phyloP scores from a whole-genome alignment of 2,888 invertebrate species.

The Saturnia japonica region DNA sequence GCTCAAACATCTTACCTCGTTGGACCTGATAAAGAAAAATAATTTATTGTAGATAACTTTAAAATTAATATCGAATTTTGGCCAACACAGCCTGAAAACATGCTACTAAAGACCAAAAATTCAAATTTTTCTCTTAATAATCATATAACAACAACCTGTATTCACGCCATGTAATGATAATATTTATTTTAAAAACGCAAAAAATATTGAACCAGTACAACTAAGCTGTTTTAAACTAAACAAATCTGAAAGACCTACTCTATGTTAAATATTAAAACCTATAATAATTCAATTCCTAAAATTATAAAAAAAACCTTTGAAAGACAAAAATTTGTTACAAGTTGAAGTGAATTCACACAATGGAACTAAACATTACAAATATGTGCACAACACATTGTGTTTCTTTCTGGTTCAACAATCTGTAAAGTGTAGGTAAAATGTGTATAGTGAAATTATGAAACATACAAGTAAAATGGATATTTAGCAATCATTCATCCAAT shows the following conservation, averaged over 20 bases:
- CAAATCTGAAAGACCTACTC: background rate
- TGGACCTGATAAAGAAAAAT: conserved; percentile 71
- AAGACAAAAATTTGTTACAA: background rate
- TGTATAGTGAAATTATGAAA: conserved; percentile 2
- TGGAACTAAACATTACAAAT: background rate
- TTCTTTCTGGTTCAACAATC: background rate
- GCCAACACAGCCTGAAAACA: conserved; percentile 21
- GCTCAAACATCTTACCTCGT: conserved; percentile 71
- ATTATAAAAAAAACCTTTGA: background rate
- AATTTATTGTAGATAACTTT: conserved; percentile 40
- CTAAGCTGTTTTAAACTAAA: background rate
- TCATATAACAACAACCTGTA: background rate
- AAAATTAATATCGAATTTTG: conserved; percentile 41
- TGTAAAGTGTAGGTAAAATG: background rate
- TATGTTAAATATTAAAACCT: conserved; percentile 5
- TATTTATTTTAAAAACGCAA: background rate
- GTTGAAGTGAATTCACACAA: background rate
- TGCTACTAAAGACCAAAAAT: conserved; percentile 32
- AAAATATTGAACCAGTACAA: background rate
- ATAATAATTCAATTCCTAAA: background rate
- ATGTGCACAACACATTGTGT: conserved; percentile 10
- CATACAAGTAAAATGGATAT: conserved; percentile 8
- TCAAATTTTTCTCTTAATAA: conserved; percentile 30
- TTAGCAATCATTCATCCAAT: conserved; percentile 1
- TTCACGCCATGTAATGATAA: background rate